These are phyloP conservation scores for Onychorhynchus coronatus DNA, from an alignment of 2,113 vertebrate genomes.

Conservation along the genomic window DNA sequence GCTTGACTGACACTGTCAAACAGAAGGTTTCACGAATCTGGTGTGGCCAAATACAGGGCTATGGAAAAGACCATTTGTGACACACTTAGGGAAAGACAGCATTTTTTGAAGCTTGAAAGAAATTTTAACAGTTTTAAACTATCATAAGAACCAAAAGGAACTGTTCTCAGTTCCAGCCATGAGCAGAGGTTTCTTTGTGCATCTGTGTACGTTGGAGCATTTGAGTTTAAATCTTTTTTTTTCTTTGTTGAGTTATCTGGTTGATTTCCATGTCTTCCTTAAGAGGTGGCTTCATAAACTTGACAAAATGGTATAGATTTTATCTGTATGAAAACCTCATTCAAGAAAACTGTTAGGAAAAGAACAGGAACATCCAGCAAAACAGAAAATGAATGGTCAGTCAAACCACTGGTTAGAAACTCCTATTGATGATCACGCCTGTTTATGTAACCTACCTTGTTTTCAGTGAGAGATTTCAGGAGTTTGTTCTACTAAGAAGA, in stretches of 20 bases:
- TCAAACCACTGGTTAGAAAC: background rate
- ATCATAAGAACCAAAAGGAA: background rate
- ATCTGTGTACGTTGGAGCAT: background rate
- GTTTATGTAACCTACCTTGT: background rate
- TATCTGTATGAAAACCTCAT: background rate
- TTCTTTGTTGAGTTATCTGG: background rate
- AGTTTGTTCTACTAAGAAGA: background rate
- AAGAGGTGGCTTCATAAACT: background rate
- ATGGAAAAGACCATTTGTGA: background rate
- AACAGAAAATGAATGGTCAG: background rate
- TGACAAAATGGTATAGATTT: background rate
- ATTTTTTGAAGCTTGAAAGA: background rate
- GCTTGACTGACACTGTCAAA: too few species aligned
- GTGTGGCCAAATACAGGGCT: background rate
- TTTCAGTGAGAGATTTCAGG: slow-evolving; percentile 27
- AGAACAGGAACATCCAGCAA: background rate
- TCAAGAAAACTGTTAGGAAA: background rate
- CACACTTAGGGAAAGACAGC: background rate
- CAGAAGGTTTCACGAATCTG: rapidly evolving
- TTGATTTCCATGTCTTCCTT: background rate
- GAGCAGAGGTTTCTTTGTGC: background rate
- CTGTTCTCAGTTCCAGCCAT: background rate
- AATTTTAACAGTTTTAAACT: background rate
- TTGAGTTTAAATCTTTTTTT: background rate
- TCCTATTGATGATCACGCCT: background rate